A percentile compares a stretch with the other conserved stretches of the same genome.
These are phyloP conservation scores for Pollimyrus isidori DNA, from an alignment of 2,113 vertebrate species.

Conservation along the genomic window DNA sequence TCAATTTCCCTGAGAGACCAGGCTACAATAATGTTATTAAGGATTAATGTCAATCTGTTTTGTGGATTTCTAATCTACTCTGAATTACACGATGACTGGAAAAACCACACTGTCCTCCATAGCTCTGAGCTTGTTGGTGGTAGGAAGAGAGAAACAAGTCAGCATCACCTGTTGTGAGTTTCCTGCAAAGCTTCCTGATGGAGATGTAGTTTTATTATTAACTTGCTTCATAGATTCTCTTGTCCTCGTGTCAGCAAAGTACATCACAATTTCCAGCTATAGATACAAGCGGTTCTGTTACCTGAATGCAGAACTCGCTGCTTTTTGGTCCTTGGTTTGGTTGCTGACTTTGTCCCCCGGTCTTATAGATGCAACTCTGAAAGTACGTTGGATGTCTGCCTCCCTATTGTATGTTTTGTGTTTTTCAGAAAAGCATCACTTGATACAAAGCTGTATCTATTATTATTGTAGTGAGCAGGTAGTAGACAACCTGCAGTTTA, in stretches of 20 bases:
- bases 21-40: not conserved
- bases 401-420: not conserved
- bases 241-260: not conserved
- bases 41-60: not conserved
- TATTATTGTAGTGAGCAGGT: not conserved
- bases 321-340: not conserved
- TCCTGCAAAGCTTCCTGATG: not conserved
- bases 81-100: not conserved
- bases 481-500: not conserved
- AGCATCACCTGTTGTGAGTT: not conserved
- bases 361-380: not conserved
- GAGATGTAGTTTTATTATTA: not conserved
- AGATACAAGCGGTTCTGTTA: not conserved
- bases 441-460: not conserved
- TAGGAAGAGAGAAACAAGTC: not conserved
- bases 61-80: not conserved
- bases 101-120: not conserved
- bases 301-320: not conserved
- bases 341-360: not conserved
- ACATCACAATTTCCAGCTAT: not conserved
- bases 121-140: not conserved
- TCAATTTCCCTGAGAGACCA: not conserved
- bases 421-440: not conserved
- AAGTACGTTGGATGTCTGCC: not conserved
- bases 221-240: not conserved